A percentile compares a stretch with the other conserved stretches of the same genome.
Conservation (phyloP, 2,888 invertebrate species). For the Atrina japonica region DNA sequence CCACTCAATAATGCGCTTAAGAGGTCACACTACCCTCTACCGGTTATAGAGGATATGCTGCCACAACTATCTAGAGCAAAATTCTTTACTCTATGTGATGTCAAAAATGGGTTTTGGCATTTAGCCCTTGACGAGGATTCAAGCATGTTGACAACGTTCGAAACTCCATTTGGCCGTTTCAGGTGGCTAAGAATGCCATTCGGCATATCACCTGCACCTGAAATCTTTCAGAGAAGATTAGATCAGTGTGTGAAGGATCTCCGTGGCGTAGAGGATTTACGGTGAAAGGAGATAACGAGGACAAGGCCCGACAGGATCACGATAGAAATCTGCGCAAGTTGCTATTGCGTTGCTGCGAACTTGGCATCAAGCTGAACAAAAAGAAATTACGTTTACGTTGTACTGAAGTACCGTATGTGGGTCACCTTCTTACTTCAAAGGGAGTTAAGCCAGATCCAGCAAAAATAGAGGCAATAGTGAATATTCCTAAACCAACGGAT, state of each 20-base stretch:
- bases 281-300: conserved; percentile 35
- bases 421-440: conserved; percentile 34
- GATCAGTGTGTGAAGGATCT: conserved; percentile 22
- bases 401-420: conserved; percentile 35
- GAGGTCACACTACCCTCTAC: conserved; percentile 31
- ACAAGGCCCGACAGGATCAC: conserved; percentile 36
- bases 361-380: conserved; percentile 38
- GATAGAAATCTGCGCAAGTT: conserved; percentile 34
- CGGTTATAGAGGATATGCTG: conserved; percentile 31
- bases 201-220: conserved; percentile 48
- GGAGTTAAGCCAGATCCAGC: conserved; percentile 43
- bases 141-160: conserved; percentile 51
- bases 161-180: conserved; percentile 53
- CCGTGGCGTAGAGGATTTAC: conserved; percentile 27
- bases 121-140: conserved; percentile 40
- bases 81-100: conserved; percentile 28
- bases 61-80: conserved; percentile 25
- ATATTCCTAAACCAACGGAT: conserved; percentile 39
- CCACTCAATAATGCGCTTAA: conserved; percentile 42
- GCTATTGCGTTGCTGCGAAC: conserved; percentile 35
- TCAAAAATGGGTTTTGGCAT: conserved; percentile 47
- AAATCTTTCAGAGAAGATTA: conserved; percentile 47
- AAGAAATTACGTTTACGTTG: conserved; percentile 33
- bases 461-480: conserved; percentile 40
- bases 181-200: conserved; percentile 52